These are phyloP conservation scores for Hippopotamus amphibius DNA, from an alignment of 2,113 vertebrate species.

Conservation along the genomic window DNA sequence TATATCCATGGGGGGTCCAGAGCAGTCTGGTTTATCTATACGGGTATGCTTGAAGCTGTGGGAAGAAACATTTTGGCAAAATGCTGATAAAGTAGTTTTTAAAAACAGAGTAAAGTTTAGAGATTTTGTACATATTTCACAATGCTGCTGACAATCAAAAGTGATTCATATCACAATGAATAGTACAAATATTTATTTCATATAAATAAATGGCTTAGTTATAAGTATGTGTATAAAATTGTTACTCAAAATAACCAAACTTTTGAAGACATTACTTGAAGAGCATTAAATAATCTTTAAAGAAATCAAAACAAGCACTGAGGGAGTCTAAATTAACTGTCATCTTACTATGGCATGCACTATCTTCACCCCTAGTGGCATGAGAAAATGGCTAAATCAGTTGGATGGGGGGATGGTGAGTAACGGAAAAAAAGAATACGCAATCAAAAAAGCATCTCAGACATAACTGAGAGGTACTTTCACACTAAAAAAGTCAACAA, in stretches of 20 bases:
- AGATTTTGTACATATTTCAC: conserved; percentile 55
- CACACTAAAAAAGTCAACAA: background rate
- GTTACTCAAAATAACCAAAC: conserved; percentile 39
- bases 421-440: background rate
- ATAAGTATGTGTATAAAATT: background rate
- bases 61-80: conserved; percentile 72
- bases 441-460: background rate
- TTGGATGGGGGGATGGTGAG: background rate
- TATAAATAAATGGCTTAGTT: background rate
- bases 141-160: conserved; percentile 25
- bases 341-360: background rate
- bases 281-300: conserved; percentile 6
- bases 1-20: conserved; percentile 93
- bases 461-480: background rate
- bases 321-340: background rate
- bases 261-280: conserved; percentile 13
- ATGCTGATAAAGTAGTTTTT: conserved; percentile 37
- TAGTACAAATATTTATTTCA: conserved; percentile 23
- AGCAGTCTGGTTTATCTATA: conserved; percentile 89
- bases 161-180: background rate
- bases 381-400: conserved; percentile 20
- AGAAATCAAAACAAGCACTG: background rate
- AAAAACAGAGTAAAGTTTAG: conserved; percentile 32
- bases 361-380: background rate
- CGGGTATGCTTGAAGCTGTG: conserved; percentile 92